Conservation (phyloP, 1,140 invertebrate genomes). For the Agrilus planipennis region DNA sequence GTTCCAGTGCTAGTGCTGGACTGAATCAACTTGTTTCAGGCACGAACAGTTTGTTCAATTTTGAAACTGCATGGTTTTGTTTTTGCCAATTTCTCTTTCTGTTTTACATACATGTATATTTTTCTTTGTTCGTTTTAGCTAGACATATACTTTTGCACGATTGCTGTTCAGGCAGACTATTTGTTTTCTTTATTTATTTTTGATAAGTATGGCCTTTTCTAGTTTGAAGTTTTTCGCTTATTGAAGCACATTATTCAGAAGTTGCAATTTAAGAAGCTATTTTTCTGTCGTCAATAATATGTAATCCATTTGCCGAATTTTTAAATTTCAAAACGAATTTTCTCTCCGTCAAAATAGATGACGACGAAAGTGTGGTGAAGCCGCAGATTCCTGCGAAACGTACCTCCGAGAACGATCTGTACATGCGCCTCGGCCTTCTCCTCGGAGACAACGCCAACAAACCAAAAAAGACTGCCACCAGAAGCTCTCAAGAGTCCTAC, state of each 20-base stretch:
- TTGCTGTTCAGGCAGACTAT: no score
- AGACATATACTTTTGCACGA: no score
- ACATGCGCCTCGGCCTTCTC: slow-evolving; percentile 72
- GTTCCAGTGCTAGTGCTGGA: slow-evolving; percentile 52
- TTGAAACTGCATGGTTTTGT: slow-evolving; percentile 12
- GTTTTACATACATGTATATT: slow-evolving; percentile 1
- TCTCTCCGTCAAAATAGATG: no score
- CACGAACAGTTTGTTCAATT: slow-evolving; percentile 34
- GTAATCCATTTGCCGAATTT: no score
- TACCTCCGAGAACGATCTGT: slow-evolving; percentile 62
- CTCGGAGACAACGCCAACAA: slow-evolving; percentile 52
- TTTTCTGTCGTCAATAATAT: no score
- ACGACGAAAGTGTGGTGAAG: slow-evolving; percentile 55
- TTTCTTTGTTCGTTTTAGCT: no score
- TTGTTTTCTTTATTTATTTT: no score
- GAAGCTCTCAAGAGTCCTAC: slow-evolving; percentile 42
- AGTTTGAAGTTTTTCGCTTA: no score
- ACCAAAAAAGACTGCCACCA: slow-evolving; percentile 34
- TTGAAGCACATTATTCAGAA: no score
- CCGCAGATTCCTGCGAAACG: slow-evolving; percentile 44
- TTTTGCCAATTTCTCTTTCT: slow-evolving; percentile 10
- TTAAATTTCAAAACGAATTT: no score
- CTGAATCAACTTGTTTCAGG: slow-evolving; percentile 63
- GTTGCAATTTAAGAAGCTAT: no score
- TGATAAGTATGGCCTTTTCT: no score